Conservation (phyloP, 1,140 invertebrate genomes). For the Bicyclus anynana region DNA sequence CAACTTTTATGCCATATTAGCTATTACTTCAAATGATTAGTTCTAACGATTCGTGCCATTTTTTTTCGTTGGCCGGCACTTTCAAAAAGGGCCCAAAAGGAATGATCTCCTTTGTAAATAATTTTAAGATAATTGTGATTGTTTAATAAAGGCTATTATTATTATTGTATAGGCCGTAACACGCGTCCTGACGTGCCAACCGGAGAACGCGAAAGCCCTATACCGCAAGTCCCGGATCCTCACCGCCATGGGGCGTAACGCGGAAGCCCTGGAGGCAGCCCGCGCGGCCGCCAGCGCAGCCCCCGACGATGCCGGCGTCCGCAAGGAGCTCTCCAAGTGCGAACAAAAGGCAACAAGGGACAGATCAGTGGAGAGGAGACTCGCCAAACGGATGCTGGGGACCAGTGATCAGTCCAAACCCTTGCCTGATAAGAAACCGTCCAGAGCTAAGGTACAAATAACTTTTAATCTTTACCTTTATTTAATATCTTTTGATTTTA, state of each 20-base stretch:
- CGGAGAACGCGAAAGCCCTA: constrained; percentile 92
- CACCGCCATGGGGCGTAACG: constrained; percentile 51
- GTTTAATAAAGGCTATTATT: too few relatives aligned
- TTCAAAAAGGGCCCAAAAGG: too few relatives aligned
- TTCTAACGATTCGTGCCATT: too few relatives aligned
- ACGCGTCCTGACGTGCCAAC: constrained; percentile 88
- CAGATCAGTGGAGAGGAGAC: constrained; percentile 40
- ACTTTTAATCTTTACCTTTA: too few relatives aligned
- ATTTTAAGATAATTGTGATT: not conserved
- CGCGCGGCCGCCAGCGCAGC: constrained; percentile 48
- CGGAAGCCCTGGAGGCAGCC: constrained; percentile 53
- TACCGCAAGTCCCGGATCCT: constrained; percentile 86
- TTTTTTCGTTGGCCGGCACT: too few relatives aligned
- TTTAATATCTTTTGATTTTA: too few relatives aligned
- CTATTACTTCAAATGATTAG: too few relatives aligned
- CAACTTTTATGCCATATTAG: too few relatives aligned
- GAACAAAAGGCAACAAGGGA: constrained; percentile 46
- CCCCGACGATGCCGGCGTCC: constrained; percentile 41
- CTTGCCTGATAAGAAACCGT: constrained; percentile 48
- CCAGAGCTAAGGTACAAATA: constrained; percentile 44
- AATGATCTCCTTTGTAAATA: too few relatives aligned
- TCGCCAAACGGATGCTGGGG: constrained; percentile 59
- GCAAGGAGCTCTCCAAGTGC: constrained; percentile 47
- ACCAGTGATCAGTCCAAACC: constrained; percentile 21
- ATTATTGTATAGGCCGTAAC: constrained; percentile 80